Percentiles rank a stretch among this genome's conserved stretches.
These are phyloP conservation scores for Nasalis larvatus DNA, from an alignment of 2,113 vertebrate genomes.

Conservation along the genomic window DNA sequence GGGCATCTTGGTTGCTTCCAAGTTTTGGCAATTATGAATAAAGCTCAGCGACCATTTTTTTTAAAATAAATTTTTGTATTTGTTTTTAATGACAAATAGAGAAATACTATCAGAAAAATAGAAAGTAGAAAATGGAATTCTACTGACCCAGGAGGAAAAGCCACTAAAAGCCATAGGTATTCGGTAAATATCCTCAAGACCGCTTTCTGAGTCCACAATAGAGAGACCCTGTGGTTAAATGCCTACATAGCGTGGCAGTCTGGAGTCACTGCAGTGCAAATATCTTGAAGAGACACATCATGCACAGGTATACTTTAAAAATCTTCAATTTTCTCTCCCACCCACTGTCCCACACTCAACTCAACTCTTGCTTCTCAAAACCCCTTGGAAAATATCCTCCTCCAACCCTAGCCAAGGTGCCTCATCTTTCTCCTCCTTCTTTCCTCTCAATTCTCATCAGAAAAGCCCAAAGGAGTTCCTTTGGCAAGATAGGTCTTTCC, in stretches of 20 bases:
- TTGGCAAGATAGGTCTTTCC: background rate
- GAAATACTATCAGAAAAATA: background rate
- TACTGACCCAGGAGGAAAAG: background rate
- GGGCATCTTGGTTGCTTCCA: background rate
- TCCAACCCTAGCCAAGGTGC: background rate
- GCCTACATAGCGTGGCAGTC: background rate
- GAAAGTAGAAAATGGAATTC: background rate
- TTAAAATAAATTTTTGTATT: background rate
- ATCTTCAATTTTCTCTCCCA: background rate
- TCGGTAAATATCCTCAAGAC: background rate
- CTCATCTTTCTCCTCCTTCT: background rate
- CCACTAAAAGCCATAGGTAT: background rate
- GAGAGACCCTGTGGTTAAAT: background rate
- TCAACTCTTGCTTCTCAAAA: background rate
- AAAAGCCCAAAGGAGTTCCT: background rate
- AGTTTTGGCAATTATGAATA: background rate
- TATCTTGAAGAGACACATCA: background rate
- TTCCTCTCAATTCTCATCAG: background rate
- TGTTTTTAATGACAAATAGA: background rate
- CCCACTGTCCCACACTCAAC: background rate
- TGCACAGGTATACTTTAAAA: background rate
- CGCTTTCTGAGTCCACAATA: background rate
- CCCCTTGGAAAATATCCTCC: background rate
- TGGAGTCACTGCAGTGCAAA: background rate
- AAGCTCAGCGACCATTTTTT: background rate